Evolutionary conservation across 2,888 invertebrate genomes (phyloP).

Genomic region (Leuctra nigra): DNA sequence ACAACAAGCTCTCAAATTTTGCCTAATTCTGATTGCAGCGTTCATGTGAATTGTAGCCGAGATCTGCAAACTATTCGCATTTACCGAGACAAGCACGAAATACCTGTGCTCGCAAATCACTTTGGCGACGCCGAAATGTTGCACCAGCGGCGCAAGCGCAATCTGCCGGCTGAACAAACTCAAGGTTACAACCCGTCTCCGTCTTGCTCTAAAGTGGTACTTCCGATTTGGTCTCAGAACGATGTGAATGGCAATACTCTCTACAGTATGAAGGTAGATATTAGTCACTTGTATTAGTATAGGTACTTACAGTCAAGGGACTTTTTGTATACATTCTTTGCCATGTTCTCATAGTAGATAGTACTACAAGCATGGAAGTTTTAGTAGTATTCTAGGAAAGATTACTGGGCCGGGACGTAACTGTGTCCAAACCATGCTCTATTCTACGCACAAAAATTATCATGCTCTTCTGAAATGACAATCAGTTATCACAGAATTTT

Average conservation of each 20-base stretch:
- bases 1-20: too few relatives aligned
- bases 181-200: not conserved
- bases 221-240: slow-evolving; percentile 50
- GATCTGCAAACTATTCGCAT: slow-evolving; percentile 56
- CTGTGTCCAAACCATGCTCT: too few relatives aligned
- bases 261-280: slow-evolving; percentile 6
- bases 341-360: too few relatives aligned
- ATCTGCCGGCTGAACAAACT: slow-evolving; percentile 25
- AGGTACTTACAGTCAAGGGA: too few relatives aligned
- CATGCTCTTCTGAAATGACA: too few relatives aligned
- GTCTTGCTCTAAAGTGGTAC: slow-evolving; percentile 35
- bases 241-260: not conserved
- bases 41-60: slow-evolving; percentile 59
- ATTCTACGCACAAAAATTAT: too few relatives aligned
- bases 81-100: slow-evolving; percentile 47
- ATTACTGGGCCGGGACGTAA: too few relatives aligned
- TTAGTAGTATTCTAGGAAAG: too few relatives aligned
- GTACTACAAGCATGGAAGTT: too few relatives aligned
- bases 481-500: too few relatives aligned
- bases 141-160: slow-evolving; percentile 33
- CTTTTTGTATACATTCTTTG: too few relatives aligned
- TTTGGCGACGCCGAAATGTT: slow-evolving; percentile 11
- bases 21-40: slow-evolving; percentile 42
- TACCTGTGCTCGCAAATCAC: slow-evolving; percentile 38
- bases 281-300: not conserved